Percentiles rank a stretch among this genome's conserved stretches.
These are phyloP conservation scores for Oasisia sp. DNA, from an alignment of 2,888 invertebrate genomes.

Conservation along the genomic window DNA sequence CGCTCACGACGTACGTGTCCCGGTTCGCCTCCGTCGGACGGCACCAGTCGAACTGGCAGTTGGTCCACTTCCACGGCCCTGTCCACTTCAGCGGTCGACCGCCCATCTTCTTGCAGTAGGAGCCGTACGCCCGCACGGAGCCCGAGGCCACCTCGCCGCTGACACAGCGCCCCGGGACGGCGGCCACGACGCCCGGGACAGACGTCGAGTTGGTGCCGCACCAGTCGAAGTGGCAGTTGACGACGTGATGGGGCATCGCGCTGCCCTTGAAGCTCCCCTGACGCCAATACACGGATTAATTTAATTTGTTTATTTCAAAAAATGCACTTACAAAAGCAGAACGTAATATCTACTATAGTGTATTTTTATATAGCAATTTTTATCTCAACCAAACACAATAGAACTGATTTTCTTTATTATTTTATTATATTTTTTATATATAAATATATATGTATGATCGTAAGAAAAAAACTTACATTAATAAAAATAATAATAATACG, in stretches of 20 bases:
- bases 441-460: too few species aligned
- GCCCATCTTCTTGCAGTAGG: slow-evolving; percentile 3
- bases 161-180: background rate
- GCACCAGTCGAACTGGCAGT: background rate
- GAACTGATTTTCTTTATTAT: too few species aligned
- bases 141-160: background rate
- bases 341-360: too few species aligned
- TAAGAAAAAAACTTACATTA: too few species aligned
- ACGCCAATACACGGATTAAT: background rate
- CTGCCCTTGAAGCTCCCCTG: background rate
- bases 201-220: background rate
- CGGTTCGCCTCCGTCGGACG: slow-evolving; percentile 1
- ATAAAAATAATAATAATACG: too few species aligned
- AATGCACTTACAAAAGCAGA: too few species aligned
- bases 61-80: background rate
- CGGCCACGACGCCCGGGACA: background rate
- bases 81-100: background rate
- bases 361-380: too few species aligned
- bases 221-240: background rate
- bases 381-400: too few species aligned
- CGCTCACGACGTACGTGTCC: background rate
- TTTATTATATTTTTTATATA: too few species aligned
- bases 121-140: background rate
- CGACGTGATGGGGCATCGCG: background rate
- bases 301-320: too few species aligned